Percentiles rank a stretch among this genome's conserved stretches.
Evolutionary conservation across 2,113 vertebrate species (phyloP).

Genomic region (Oryzias javanicus): DNA sequence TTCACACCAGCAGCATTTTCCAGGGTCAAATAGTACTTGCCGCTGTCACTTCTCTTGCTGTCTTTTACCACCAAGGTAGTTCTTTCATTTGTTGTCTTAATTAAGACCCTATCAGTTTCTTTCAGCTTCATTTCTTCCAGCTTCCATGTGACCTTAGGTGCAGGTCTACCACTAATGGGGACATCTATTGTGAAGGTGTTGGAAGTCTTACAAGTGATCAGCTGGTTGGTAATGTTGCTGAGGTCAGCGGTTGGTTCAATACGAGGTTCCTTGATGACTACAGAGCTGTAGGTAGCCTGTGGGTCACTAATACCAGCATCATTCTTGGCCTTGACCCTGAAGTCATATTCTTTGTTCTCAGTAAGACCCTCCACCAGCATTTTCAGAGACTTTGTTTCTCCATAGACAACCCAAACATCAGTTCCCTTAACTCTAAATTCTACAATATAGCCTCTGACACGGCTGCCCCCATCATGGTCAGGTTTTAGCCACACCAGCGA

Average conservation of each 20-base stretch:
- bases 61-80: slow-evolving; percentile 90
- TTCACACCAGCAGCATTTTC: slow-evolving; percentile 92
- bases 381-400: slow-evolving; percentile 88
- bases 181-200: slow-evolving; percentile 91
- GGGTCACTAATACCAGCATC: slow-evolving; percentile 92
- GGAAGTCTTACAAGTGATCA: slow-evolving; percentile 91
- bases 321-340: slow-evolving; percentile 93
- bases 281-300: slow-evolving; percentile 91
- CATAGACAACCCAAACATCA: slow-evolving; percentile 84
- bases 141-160: slow-evolving; percentile 95
- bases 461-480: slow-evolving; percentile 96
- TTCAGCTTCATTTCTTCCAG: slow-evolving; percentile 98
- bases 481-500: slow-evolving; percentile 95
- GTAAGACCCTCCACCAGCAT: slow-evolving; percentile 87
- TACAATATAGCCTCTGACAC: slow-evolving; percentile 88
- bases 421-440: slow-evolving; percentile 90
- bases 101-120: slow-evolving; percentile 90
- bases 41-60: slow-evolving; percentile 96
- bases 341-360: slow-evolving; percentile 95
- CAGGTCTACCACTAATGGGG: slow-evolving; percentile 93
- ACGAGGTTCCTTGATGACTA: slow-evolving; percentile 94
- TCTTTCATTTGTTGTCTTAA: slow-evolving; percentile 88
- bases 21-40: slow-evolving; percentile 92
- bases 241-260: slow-evolving; percentile 98
- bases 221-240: slow-evolving; percentile 93